These are phyloP conservation scores for Thera britannica DNA, from an alignment of 2,888 invertebrate genomes.

Conservation along the genomic window DNA sequence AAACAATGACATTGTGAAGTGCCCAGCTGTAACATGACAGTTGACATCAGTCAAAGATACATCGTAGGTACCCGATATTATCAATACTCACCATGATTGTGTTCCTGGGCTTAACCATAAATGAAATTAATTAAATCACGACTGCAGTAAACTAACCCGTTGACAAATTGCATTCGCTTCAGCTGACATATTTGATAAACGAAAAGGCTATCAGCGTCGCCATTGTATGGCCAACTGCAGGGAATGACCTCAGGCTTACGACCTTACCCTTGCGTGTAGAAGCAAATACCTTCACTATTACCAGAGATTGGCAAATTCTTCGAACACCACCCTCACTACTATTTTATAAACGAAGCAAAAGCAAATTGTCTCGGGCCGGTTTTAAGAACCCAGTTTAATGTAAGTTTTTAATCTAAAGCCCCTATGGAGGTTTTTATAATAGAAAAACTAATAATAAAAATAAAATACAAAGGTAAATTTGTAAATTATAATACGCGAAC, in stretches of 20 bases:
- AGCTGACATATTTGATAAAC: background rate
- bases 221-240: background rate
- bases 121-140: slow-evolving; percentile 68
- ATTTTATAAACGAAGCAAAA: slow-evolving; percentile 2
- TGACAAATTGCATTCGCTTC: slow-evolving; percentile 16
- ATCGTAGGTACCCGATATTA: slow-evolving; percentile 1
- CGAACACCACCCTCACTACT: no score
- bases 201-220: background rate
- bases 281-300: background rate
- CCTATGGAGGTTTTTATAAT: slow-evolving; percentile 84
- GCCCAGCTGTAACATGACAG: slow-evolving; percentile 9
- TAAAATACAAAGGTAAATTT: slow-evolving; percentile 82
- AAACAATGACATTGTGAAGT: slow-evolving; percentile 10
- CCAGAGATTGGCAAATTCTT: background rate
- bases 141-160: slow-evolving; percentile 68
- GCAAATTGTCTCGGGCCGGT: slow-evolving; percentile 21
- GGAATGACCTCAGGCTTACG: background rate
- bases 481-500: slow-evolving; percentile 74
- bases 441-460: slow-evolving; percentile 64
- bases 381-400: slow-evolving; percentile 75
- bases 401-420: slow-evolving; percentile 81
- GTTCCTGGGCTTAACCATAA: slow-evolving; percentile 76
- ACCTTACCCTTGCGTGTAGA: slow-evolving; percentile 3
- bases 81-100: slow-evolving; percentile 58
- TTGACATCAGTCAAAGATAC: slow-evolving; percentile 3